Base-by-base conservation (phyloP, 2,888 invertebrate species). In the Drosophila subsilvestris region DNA sequence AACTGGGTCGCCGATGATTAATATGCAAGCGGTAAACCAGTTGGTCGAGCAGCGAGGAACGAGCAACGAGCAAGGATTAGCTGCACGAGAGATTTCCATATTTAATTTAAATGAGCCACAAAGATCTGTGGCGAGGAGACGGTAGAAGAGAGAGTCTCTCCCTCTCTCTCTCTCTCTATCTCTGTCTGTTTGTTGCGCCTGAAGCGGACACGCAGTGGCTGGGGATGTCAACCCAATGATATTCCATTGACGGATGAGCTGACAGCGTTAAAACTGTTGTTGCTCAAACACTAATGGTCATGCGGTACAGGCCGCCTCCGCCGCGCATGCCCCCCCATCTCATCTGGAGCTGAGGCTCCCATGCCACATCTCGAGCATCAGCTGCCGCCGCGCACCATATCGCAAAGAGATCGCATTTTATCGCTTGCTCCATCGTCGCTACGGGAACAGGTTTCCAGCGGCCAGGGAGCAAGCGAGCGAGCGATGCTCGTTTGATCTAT, bases 241-340 rank as follows among this genome's bases (percentile, higher is more conserved):
- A 90, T 90, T 86, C 88, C 87, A 91, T 90, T 90, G 90, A 90
- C 90, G 90, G 90, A 90, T 91, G 90, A 90, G 90, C 88, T 90
- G 90, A 90, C 90, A 90, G 90, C 87, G 90, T 90, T 90, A 90
- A 90, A 90, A 90, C 88, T 91, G 90, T 89, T 91, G 91, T 89
- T 90, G 90, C 79, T 78, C 80, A 78, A 86, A 84, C 81, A 89
- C 84, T 89, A 89, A 86, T 89, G 78, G 86, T 83, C 89, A 86
- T 80, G 77, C 69, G 61, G 66, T 32, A 37, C 56, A 29, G 53
- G 47, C 8, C 10, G 29, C 27, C 20, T 20, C 2, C 20, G 1
- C 25, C 25, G 25, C 29, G 17, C 9, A 58, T 55, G 32, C 51
- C 22, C 27, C 27, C 51, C 20, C 27, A 44, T 47, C 60, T 74